These are phyloP conservation scores for Panorpa germanica DNA, from an alignment of 2,888 invertebrate species.

Conservation along the genomic window DNA sequence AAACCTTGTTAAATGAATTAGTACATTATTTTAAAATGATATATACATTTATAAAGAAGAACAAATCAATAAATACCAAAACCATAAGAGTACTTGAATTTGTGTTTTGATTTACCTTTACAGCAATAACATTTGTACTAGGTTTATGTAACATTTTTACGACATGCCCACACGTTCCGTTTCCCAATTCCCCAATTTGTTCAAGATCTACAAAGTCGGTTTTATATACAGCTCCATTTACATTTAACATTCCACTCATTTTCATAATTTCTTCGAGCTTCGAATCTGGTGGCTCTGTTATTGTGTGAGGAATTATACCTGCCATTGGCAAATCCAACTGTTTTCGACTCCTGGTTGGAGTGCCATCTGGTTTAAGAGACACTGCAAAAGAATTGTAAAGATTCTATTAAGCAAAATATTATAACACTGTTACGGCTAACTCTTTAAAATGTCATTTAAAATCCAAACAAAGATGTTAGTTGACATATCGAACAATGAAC, in stretches of 20 bases:
- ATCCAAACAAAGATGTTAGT: conserved; percentile 2
- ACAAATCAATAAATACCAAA: not conserved
- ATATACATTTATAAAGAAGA: conserved; percentile 2
- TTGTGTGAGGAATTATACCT: conserved; percentile 33
- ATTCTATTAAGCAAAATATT: conserved; percentile 8
- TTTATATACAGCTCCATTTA: conserved; percentile 58
- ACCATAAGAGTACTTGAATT: conserved; percentile 14
- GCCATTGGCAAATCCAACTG: conserved; percentile 36
- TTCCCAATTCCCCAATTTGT: conserved; percentile 73
- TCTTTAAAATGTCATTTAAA: conserved; percentile 3
- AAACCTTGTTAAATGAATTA: conserved; percentile 2
- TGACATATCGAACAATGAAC: no score
- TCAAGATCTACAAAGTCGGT: conserved; percentile 71
- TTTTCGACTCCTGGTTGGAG: conserved; percentile 30
- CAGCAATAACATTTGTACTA: conserved; percentile 75
- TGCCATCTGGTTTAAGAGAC: conserved; percentile 18
- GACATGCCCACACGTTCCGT: conserved; percentile 95
- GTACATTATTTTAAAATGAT: conserved; percentile 4
- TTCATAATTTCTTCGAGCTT: conserved; percentile 85
- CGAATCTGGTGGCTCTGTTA: conserved; percentile 44
- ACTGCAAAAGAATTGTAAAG: conserved; percentile 8
- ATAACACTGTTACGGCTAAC: conserved; percentile 8
- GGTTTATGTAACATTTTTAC: conserved; percentile 88
- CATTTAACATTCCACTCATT: conserved; percentile 75
- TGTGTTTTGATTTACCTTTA: no score